A percentile compares a stretch with the other conserved stretches of the same genome.
Evolutionary conservation across 2,888 invertebrate species (phyloP).

Genomic region (Pristionchus mayeri): DNA sequence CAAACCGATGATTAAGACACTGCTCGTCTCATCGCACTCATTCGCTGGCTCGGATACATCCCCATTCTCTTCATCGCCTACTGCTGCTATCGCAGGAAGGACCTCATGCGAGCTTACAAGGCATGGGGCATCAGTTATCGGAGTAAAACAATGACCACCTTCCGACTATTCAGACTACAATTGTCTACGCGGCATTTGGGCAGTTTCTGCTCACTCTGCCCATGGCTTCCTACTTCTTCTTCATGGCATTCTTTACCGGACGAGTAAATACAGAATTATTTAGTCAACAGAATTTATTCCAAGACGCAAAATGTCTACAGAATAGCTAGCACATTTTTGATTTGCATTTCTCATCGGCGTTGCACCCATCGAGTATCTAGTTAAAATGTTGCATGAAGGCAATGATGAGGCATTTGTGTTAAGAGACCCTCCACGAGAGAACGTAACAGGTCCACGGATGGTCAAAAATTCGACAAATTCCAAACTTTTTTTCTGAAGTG

Average conservation of each 20-base stretch:
- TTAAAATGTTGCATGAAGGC: too few relatives aligned
- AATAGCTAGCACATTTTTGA: too few relatives aligned
- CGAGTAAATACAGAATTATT: too few relatives aligned
- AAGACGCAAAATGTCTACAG: too few relatives aligned
- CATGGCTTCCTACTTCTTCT: not conserved
- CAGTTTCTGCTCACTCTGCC: not conserved
- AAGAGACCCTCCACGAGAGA: too few relatives aligned
- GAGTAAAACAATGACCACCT: not conserved
- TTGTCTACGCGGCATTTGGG: conserved; percentile 11
- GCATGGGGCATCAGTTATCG: not conserved
- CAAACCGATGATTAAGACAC: not conserved
- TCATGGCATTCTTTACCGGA: not conserved
- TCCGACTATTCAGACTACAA: not conserved
- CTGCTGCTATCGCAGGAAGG: not conserved
- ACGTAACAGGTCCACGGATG: too few relatives aligned
- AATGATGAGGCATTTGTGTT: too few relatives aligned
- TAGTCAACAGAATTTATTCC: too few relatives aligned
- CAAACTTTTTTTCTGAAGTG: too few relatives aligned
- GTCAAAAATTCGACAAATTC: too few relatives aligned
- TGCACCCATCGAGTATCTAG: too few relatives aligned
- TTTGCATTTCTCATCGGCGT: too few relatives aligned
- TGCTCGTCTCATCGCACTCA: not conserved
- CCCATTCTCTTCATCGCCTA: not conserved
- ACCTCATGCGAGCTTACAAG: not conserved
- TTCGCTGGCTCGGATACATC: conserved; percentile 1